A percentile compares a stretch with the other conserved stretches of the same genome.
Conservation (phyloP, 1,140 invertebrate species). For the Colletes latitarsis region DNA sequence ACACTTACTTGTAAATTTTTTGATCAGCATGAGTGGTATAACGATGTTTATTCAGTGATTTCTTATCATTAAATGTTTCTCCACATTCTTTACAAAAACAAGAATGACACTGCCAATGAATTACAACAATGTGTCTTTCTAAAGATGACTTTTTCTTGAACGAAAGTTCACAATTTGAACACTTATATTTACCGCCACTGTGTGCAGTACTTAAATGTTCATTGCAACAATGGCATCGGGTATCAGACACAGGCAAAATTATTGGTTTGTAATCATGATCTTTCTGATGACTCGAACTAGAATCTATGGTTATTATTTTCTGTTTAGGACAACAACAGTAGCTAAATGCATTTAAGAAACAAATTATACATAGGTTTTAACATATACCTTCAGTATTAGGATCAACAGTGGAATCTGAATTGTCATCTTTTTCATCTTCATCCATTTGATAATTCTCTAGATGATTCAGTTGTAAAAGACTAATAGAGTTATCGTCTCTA, state of each 20-base stretch:
- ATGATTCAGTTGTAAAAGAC: slow-evolving; percentile 72
- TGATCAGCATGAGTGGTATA: slow-evolving; percentile 77
- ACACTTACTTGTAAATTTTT: slow-evolving; percentile 72
- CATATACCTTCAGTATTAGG: slow-evolving; percentile 60
- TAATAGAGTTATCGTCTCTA: slow-evolving; percentile 75
- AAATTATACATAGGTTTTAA: neutral
- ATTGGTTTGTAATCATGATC: slow-evolving; percentile 72
- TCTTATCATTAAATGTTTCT: slow-evolving; percentile 80
- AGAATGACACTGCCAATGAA: slow-evolving; percentile 80
- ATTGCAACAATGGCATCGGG: slow-evolving; percentile 81
- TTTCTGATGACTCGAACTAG: slow-evolving; percentile 57
- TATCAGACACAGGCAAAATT: slow-evolving; percentile 75
- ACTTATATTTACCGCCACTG: slow-evolving; percentile 78
- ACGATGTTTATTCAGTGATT: slow-evolving; percentile 81
- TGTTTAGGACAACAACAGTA: neutral
- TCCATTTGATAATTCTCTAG: slow-evolving; percentile 72
- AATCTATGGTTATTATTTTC: slow-evolving; percentile 41
- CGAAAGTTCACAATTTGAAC: slow-evolving; percentile 79
- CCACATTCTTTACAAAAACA: slow-evolving; percentile 80
- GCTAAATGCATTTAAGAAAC: neutral
- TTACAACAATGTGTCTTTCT: slow-evolving; percentile 80
- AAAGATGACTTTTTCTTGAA: slow-evolving; percentile 81
- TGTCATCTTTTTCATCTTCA: slow-evolving; percentile 66
- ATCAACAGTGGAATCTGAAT: slow-evolving; percentile 65
- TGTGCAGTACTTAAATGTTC: slow-evolving; percentile 81